These are phyloP conservation scores for Drosophila tropicalis DNA, from an alignment of 1,140 invertebrate genomes.

Conservation along the genomic window DNA sequence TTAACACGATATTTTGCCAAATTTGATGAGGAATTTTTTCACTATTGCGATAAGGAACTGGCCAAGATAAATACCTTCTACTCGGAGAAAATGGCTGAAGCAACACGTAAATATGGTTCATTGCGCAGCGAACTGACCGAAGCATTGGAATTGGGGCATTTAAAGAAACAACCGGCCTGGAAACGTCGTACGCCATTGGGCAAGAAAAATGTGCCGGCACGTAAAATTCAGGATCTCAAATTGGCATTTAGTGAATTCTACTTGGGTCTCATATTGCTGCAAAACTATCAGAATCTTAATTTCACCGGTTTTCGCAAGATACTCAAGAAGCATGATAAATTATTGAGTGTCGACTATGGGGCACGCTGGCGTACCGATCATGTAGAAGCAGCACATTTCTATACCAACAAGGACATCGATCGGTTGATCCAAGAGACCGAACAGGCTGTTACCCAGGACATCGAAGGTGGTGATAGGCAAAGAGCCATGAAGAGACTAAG, in stretches of 20 bases:
- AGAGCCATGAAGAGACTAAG: slow-evolving; percentile 93
- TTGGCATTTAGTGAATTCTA: slow-evolving; percentile 97
- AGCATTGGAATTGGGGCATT: slow-evolving; percentile 82
- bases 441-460: slow-evolving; percentile 90
- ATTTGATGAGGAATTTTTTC: slow-evolving; percentile 94
- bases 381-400: slow-evolving; percentile 93
- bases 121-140: slow-evolving; percentile 89
- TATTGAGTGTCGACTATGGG: slow-evolving; percentile 86
- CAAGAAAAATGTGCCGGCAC: slow-evolving; percentile 84
- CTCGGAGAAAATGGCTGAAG: slow-evolving; percentile 94
- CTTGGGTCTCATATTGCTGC: slow-evolving; percentile 91
- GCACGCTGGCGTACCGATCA: slow-evolving; percentile 90
- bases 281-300: slow-evolving; percentile 92
- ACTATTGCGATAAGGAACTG: slow-evolving; percentile 93
- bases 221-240: slow-evolving; percentile 93
- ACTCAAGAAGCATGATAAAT: slow-evolving; percentile 96
- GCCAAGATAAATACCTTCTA: slow-evolving; percentile 95
- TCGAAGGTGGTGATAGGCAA: slow-evolving; percentile 92
- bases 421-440: slow-evolving; percentile 94
- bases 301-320: slow-evolving; percentile 97
- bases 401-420: slow-evolving; percentile 94
- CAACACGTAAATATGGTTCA: slow-evolving; percentile 90
- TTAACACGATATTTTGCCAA: slow-evolving; percentile 89
- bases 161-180: slow-evolving; percentile 78
- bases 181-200: slow-evolving; percentile 85